phyloP scores from a whole-genome alignment of 92 coral and sea anemone genomes.

The Galaxea fascicularis region DNA sequence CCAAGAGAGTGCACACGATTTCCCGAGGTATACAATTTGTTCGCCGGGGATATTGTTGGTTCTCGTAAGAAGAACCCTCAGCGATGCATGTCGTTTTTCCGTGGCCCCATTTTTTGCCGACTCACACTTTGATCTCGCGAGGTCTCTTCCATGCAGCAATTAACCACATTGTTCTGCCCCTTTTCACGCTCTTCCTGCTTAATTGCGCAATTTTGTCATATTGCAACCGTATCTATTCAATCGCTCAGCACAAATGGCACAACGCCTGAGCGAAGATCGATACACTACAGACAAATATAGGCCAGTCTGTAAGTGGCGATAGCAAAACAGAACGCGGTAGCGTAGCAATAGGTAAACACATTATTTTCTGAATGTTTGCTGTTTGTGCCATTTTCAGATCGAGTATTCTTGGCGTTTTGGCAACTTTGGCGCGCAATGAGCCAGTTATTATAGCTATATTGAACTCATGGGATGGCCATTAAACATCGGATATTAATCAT shows the following conservation, averaged over 20 bases:
- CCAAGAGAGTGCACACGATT: no score
- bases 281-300: background rate
- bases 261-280: background rate
- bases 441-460: background rate
- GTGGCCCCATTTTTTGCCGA: background rate
- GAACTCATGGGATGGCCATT: background rate
- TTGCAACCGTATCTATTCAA: background rate
- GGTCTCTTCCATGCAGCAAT: background rate
- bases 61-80: no score
- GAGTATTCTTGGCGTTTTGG: background rate
- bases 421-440: background rate
- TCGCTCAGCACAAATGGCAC: background rate
- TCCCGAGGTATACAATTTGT: no score
- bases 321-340: background rate
- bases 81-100: background rate
- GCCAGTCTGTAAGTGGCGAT: background rate
- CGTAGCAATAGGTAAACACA: conserved; percentile 23
- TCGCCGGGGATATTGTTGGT: no score
- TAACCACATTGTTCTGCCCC: conserved; percentile 8
- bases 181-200: background rate
- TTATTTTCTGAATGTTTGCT: no score
- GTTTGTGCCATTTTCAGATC: background rate
- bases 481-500: no score
- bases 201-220: background rate
- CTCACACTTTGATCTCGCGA: background rate